Evolutionary conservation across 2,888 invertebrate species (phyloP).

Genomic region (Tetragonula carbonaria): DNA sequence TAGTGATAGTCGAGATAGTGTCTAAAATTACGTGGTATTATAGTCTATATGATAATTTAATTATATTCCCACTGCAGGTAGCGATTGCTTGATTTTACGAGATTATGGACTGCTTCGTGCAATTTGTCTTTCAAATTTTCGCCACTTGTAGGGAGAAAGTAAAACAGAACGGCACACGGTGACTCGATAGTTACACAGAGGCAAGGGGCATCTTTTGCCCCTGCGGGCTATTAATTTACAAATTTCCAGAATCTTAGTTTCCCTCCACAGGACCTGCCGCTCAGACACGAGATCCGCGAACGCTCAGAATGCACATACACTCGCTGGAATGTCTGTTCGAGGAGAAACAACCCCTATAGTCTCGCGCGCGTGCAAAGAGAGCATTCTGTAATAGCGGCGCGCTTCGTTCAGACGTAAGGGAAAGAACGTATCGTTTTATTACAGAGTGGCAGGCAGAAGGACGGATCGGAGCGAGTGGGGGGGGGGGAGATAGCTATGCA

Average conservation of each 20-base stretch:
- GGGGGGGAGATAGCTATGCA: conserved; percentile 72
- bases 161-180: too few relatives aligned
- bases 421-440: conserved; percentile 71
- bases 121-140: too few relatives aligned
- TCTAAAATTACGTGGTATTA: too few relatives aligned
- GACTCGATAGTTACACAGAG: too few relatives aligned
- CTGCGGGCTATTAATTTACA: neutral
- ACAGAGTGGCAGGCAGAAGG: conserved; percentile 57
- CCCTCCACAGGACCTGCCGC: neutral
- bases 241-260: neutral
- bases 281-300: neutral
- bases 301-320: neutral
- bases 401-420: conserved; percentile 31
- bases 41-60: too few relatives aligned
- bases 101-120: too few relatives aligned
- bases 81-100: too few relatives aligned
- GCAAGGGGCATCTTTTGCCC: too few relatives aligned
- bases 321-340: neutral
- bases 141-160: too few relatives aligned
- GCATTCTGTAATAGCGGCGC: conserved; percentile 11
- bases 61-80: too few relatives aligned
- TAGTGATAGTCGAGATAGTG: too few relatives aligned
- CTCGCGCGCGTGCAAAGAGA: conserved; percentile 16
- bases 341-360: neutral
- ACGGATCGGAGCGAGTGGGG: conserved; percentile 47